A percentile compares a stretch with the other conserved stretches of the same genome.
These are phyloP conservation scores for Apotomis turbidana DNA, from an alignment of 2,888 invertebrate genomes.

Conservation along the genomic window DNA sequence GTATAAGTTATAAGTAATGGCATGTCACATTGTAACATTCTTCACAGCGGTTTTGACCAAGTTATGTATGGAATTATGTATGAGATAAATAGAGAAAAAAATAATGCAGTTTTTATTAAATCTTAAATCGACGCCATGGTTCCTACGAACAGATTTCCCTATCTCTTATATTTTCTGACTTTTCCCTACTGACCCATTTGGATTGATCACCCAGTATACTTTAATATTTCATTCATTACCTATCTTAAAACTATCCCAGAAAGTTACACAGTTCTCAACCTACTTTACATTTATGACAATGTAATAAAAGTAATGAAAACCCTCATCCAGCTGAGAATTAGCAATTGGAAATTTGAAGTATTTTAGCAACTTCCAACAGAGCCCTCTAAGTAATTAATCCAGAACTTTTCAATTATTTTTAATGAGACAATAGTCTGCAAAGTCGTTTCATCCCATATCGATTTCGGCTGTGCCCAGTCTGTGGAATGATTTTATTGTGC, in stretches of 20 bases:
- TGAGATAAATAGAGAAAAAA: no score
- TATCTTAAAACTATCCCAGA: neutral
- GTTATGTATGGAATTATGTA: no score
- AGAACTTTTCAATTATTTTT: conserved; percentile 38
- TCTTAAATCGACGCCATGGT: no score
- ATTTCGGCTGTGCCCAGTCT: conserved; percentile 17
- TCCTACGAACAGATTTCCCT: no score
- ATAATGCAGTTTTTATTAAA: no score
- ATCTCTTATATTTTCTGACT: no score
- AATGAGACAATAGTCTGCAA: conserved; percentile 36
- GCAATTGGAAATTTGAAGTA: conserved; percentile 34
- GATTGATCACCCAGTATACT: no score
- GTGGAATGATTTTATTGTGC: conserved; percentile 20
- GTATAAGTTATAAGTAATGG: no score
- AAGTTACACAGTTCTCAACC: neutral
- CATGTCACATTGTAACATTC: no score
- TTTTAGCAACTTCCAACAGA: conserved; percentile 31
- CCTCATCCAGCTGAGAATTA: conserved; percentile 18
- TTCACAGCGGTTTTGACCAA: no score
- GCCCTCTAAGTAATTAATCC: conserved; percentile 37
- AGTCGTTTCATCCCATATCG: conserved; percentile 27
- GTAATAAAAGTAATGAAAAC: conserved; percentile 27
- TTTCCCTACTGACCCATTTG: no score
- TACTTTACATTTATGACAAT: conserved; percentile 18
- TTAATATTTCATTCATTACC: no score